Evolutionary conservation across 2,113 vertebrate genomes (phyloP), one percentile per base, ranked within the genome.

Genomic region (Paramormyrops kingsleyae): DNA sequence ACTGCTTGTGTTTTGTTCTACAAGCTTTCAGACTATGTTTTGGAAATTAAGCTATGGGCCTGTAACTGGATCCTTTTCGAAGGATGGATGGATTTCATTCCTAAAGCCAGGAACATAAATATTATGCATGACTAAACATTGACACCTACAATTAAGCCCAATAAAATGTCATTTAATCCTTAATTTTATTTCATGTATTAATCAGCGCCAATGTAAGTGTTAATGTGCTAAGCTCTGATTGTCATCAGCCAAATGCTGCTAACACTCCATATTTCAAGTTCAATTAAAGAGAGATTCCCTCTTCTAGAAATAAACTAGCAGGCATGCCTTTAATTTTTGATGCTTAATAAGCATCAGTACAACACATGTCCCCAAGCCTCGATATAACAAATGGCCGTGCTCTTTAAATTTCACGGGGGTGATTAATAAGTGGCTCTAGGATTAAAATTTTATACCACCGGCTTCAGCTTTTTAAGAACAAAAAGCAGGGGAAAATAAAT

Each of bases 391-490:
- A 87, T 50, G 85, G 85, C 85, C 49, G 3, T 52, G 46, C 85
- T 87, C 85, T 52, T 87, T 87, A 53, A 87, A 52, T 87, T 50
- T 87, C 49, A 87, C 49, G 85, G 85, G 49, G 27, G 24, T 52
- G 49, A 87, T 87, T 87, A 87, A 86, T 86, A 86, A 87, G 47
- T 87, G 85, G 49, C n/a, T 49, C 85, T 19, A 35, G 47, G 49
- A 87, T 86, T 86, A 86, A 86, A 86, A 47, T 87, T 87, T 53
- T 47, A 87, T 87, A 85, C 44, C 83, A 47, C 83, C 9, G 85
- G n/a, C 27, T 52, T 52, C n/a, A 49, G 83, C 47, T 87, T 87
- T 87, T 52, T 53, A 52, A n/a, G 21, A 87, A 87, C 47, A 87
- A 87, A 35, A 87, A 87, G 49, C 49, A 19, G 44, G 49, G n/a